A percentile compares a stretch with the other conserved stretches of the same genome.
phyloP scores from a whole-genome alignment of 2,888 invertebrate species.

The Agrilus cyanescens region DNA sequence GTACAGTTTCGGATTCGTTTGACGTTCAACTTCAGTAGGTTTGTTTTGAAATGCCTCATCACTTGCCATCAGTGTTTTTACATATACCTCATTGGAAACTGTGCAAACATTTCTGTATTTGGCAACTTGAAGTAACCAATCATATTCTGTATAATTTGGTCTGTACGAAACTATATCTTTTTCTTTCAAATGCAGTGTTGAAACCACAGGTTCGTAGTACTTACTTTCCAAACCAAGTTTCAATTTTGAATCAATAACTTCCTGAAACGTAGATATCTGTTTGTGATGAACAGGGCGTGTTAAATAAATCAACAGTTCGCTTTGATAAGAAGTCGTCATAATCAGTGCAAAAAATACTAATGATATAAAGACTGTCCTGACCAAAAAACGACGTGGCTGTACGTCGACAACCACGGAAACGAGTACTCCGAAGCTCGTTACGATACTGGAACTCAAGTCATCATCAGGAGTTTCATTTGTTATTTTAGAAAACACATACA shows the following conservation, averaged over 20 bases:
- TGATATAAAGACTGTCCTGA: slow-evolving; percentile 43
- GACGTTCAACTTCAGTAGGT: slow-evolving; percentile 5
- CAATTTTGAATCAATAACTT: slow-evolving; percentile 39
- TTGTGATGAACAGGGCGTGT: slow-evolving; percentile 41
- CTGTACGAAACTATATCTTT: slow-evolving; percentile 14
- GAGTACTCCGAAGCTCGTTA: slow-evolving; percentile 27
- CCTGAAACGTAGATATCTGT: slow-evolving; percentile 42
- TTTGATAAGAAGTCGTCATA: slow-evolving; percentile 44
- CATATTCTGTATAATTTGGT: slow-evolving; percentile 13
- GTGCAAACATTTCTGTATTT: slow-evolving; percentile 19
- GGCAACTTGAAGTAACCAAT: slow-evolving; percentile 16
- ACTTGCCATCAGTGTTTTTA: slow-evolving; percentile 14
- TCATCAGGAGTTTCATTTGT: slow-evolving; percentile 6
- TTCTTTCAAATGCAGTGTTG: slow-evolving; percentile 13
- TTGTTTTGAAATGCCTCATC: slow-evolving; percentile 10
- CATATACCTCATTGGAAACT: slow-evolving; percentile 18
- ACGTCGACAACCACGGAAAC: slow-evolving; percentile 40
- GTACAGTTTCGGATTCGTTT: slow-evolving; percentile 12
- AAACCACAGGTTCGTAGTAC: slow-evolving; percentile 25
- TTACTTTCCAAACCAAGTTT: slow-evolving; percentile 37
- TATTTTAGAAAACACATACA: slow-evolving; percentile 10
- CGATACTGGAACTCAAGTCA: slow-evolving; percentile 11
- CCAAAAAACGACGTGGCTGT: slow-evolving; percentile 37
- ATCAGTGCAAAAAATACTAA: slow-evolving; percentile 43
- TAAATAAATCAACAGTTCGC: slow-evolving; percentile 45